phyloP scores from a whole-genome alignment of 2,888 invertebrate genomes.

The Lepidocyrtinus sp. region DNA sequence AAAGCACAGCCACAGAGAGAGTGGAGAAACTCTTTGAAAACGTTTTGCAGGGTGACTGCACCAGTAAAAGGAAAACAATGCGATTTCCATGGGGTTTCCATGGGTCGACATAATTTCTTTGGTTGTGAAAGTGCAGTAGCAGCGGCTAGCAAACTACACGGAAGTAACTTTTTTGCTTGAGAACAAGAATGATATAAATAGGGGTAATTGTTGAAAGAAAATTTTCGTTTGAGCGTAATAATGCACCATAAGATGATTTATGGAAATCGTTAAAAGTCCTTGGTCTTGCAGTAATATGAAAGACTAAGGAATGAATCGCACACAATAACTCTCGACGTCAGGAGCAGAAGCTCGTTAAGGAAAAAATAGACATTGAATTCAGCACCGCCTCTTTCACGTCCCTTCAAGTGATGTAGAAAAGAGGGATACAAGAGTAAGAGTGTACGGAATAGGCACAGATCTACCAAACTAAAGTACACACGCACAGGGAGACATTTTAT shows the following conservation, averaged over 20 bases:
- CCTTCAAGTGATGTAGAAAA: conserved; percentile 52
- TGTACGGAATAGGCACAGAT: background rate
- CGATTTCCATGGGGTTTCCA: background rate
- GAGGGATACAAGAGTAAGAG: conserved; percentile 30
- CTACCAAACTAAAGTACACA: background rate
- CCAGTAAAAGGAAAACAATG: too few relatives aligned
- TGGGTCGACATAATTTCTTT: too few relatives aligned
- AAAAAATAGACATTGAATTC: conserved; percentile 70
- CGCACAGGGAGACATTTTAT: background rate
- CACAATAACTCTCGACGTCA: conserved; percentile 70
- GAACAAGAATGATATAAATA: conserved; percentile 42
- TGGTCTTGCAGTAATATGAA: conserved; percentile 67
- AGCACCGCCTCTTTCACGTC: conserved; percentile 70
- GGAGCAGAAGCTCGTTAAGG: conserved; percentile 70
- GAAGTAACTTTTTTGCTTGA: conserved; percentile 14
- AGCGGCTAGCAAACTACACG: background rate
- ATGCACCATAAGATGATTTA: conserved; percentile 70
- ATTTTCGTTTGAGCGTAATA: conserved; percentile 65
- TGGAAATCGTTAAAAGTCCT: conserved; percentile 70
- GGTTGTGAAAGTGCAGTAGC: background rate
- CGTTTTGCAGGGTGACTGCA: too few relatives aligned
- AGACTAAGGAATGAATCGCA: conserved; percentile 70
- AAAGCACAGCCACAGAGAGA: too few relatives aligned
- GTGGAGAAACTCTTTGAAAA: too few relatives aligned
- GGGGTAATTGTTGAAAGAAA: conserved; percentile 60